Conservation (phyloP, 2,888 invertebrate species). For the Aphidoletes aphidimyza region DNA sequence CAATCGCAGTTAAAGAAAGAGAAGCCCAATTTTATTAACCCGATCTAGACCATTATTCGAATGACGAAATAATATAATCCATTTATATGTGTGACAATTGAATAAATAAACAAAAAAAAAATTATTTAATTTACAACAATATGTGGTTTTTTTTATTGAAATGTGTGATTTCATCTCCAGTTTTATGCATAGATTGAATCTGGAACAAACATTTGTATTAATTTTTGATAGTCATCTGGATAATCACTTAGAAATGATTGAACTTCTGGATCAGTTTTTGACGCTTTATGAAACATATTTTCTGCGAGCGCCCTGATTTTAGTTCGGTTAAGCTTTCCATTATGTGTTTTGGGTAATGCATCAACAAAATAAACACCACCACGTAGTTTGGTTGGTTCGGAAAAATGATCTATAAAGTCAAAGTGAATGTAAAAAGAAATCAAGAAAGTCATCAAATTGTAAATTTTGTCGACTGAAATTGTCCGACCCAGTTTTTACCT, state of each 20-base stretch:
- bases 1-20: not conserved
- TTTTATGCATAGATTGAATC: not conserved
- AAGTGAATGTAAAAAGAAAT: not conserved
- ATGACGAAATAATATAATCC: constrained; percentile 16
- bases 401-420: not conserved
- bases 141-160: not conserved
- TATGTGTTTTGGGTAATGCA: not conserved
- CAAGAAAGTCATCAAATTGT: not conserved
- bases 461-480: not conserved
- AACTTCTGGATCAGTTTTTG: not conserved
- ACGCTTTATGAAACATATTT: not conserved
- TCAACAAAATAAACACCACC: not conserved
- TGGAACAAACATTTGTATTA: not conserved
- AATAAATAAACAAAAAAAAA: constrained; percentile 36
- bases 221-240: not conserved
- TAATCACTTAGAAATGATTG: not conserved
- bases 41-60: constrained; percentile 26
- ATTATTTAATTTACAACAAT: constrained; percentile 39
- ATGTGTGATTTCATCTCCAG: not conserved
- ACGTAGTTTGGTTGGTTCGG: not conserved
- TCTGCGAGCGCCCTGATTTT: not conserved
- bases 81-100: constrained; percentile 44
- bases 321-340: not conserved
- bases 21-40: constrained; percentile 2
- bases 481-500: not conserved